Percentiles rank a stretch among this genome's conserved stretches.
Conservation (phyloP, 2,113 vertebrate genomes). For the Mohoua ochrocephala region DNA sequence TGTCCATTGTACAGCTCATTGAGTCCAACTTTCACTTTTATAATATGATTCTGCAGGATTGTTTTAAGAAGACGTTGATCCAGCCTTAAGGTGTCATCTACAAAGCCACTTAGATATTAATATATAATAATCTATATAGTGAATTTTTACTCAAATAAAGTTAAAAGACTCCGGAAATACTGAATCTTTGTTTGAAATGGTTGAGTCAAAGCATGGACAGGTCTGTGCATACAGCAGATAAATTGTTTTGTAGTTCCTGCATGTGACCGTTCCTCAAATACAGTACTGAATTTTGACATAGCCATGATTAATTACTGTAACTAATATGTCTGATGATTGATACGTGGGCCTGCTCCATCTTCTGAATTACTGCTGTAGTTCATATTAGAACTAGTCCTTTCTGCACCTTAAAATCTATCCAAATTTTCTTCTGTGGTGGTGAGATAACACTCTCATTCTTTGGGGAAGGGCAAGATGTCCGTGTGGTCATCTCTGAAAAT, state of each 20-base stretch:
- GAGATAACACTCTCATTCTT: neutral
- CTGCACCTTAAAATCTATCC: neutral
- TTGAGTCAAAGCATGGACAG: neutral
- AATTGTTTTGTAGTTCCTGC: neutral
- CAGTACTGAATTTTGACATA: neutral
- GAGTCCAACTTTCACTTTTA: constrained; percentile 87
- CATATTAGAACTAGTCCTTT: neutral
- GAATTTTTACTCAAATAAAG: neutral
- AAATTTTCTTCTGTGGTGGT: neutral
- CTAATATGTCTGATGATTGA: neutral
- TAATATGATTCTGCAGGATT: constrained; percentile 90
- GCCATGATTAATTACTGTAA: neutral
- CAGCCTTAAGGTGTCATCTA: constrained; percentile 88
- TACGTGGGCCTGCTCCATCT: neutral
- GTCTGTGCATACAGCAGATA: neutral
- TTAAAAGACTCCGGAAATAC: neutral
- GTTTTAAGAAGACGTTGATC: constrained; percentile 84
- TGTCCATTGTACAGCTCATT: constrained; percentile 92
- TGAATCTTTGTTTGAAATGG: neutral
- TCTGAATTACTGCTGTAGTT: no score
- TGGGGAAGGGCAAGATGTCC: neutral
- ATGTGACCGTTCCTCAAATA: neutral
- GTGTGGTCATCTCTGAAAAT: neutral
- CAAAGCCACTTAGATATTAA: constrained; percentile 1
- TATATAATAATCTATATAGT: neutral